Base-by-base conservation (phyloP, 2,888 invertebrate species). In the Apocheima hispidaria region DNA sequence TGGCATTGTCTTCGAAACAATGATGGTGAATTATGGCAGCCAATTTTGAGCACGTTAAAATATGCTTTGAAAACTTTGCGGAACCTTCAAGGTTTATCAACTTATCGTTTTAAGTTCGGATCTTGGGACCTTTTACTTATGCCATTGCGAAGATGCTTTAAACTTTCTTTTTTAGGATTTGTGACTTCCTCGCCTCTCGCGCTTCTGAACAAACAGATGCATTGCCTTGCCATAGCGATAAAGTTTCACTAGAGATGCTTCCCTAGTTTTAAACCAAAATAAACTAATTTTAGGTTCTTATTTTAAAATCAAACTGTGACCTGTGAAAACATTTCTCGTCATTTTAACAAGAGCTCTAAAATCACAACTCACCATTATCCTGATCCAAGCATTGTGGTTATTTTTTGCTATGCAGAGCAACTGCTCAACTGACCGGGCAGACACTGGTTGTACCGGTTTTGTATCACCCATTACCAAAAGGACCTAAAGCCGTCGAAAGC, bases 361-460 rank as follows among this genome's bases (percentile, higher is more conserved):
- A 63, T 63, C 60, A 62, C 65, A 60, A 48, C 58, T 30, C 53
- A 26, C 72, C 69, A 70, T 75, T 72, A 66, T 65, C 76, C 72
- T 79, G 76, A 79, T 81, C 71, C 74, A 76, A 78, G 70, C 74
- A 77, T 76, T 77, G 71, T 76, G 74, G 77, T 82, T 83, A 80
- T 84, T 87, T 86, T 87, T 88, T 84, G 83, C 87, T 82, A 83
- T 79, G 75, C 82, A 77, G 82, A 83, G 80, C 82, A 78, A 79
- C 81, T 74, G 61, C 71, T 69, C 74, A 75, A 75, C 77, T 66
- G 72, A 75, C 81, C 76, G 79, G 78, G 71, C 84, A 82, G 86
- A 83, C 83, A 86, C 85, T 79, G 83, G 89, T 88, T 78, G 69
- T 78, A 88, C 89, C 88, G 89, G 89, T 89, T 88, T 79, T 52